A percentile compares a stretch with the other conserved stretches of the same genome.
Conservation (phyloP, 2,888 invertebrate species). For the Tipula lateralis region DNA sequence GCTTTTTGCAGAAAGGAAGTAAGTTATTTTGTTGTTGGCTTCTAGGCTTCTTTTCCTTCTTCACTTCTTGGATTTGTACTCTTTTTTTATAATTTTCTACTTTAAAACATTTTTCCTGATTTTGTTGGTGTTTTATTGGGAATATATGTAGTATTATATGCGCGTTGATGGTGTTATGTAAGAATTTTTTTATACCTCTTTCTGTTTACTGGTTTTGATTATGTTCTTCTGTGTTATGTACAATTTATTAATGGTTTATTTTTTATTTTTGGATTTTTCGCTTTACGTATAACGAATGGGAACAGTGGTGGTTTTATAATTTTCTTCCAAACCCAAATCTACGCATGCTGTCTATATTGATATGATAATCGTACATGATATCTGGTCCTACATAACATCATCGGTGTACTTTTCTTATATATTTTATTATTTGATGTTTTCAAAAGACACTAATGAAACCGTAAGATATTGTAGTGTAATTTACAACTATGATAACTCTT, state of each 20-base stretch:
- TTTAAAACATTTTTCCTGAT: not conserved
- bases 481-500: too few species aligned
- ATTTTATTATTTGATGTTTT: too few species aligned
- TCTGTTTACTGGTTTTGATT: not conserved
- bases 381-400: too few species aligned
- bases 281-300: not conserved
- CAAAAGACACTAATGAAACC: too few species aligned
- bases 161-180: not conserved
- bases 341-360: too few species aligned
- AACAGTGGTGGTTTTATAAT: not conserved
- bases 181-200: not conserved
- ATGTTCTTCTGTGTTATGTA: not conserved
- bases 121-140: not conserved
- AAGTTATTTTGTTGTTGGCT: not conserved
- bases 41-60: not conserved
- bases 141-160: not conserved
- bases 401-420: too few species aligned
- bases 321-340: too few species aligned
- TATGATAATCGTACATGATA: too few species aligned
- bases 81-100: not conserved
- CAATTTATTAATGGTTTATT: not conserved
- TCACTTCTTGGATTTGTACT: not conserved
- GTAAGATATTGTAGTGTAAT: too few species aligned
- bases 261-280: not conserved
- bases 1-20: slow-evolving; percentile 11